These are phyloP conservation scores for Anniella stebbinsi DNA, from an alignment of 2,797 vertebrate species.

Conservation along the genomic window DNA sequence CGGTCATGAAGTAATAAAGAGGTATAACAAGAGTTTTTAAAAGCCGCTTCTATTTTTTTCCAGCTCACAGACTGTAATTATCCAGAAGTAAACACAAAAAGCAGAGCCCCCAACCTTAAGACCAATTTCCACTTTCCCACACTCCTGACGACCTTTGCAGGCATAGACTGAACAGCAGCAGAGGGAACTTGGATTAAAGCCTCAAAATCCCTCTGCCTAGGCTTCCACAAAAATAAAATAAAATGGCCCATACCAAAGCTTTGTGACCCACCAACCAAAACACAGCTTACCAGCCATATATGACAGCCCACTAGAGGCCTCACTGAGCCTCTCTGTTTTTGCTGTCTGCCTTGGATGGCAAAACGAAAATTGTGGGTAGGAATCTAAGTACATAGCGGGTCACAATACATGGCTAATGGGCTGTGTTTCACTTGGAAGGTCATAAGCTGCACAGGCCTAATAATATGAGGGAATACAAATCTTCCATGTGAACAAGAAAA, in stretches of 20 bases:
- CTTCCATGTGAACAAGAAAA: neutral
- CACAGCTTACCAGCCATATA: neutral
- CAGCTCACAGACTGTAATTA: neutral
- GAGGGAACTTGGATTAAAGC: neutral
- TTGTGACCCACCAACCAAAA: neutral
- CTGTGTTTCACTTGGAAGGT: neutral
- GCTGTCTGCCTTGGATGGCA: neutral
- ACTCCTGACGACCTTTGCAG: neutral
- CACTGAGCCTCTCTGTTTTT: neutral
- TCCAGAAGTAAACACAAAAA: conserved; percentile 5
- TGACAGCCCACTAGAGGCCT: neutral
- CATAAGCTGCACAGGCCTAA: neutral
- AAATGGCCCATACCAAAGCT: neutral
- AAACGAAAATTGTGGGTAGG: neutral
- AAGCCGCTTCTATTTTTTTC: neutral
- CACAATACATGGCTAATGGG: neutral
- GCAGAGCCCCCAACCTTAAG: neutral
- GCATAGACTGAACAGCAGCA: neutral
- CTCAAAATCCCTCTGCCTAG: neutral
- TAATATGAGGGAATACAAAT: neutral
- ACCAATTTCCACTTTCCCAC: conserved; percentile 5
- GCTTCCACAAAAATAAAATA: neutral
- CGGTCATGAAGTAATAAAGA: neutral
- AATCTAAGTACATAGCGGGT: neutral
- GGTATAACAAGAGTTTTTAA: neutral